Percentiles rank a stretch among this genome's conserved stretches.
phyloP scores from a whole-genome alignment of 2,888 invertebrate species.

The Ischnura elegans region DNA sequence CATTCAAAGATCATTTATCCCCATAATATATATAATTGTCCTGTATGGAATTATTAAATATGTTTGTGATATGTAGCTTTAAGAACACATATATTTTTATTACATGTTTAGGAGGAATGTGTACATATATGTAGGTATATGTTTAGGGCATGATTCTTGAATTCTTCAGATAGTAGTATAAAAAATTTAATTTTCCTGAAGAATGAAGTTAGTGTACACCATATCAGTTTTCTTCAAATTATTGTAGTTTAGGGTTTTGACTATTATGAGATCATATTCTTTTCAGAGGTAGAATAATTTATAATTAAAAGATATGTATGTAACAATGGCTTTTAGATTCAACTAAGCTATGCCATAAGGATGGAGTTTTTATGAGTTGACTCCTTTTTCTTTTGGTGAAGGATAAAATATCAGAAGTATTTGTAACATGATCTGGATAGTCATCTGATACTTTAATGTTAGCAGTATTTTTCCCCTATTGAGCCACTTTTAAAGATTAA shows the following conservation, averaged over 20 bases:
- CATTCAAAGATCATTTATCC: slow-evolving; percentile 37
- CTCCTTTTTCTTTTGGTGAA: slow-evolving; percentile 23
- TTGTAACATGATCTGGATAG: slow-evolving; percentile 30
- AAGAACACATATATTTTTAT: slow-evolving; percentile 65
- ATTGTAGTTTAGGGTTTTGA: slow-evolving; percentile 20
- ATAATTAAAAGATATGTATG: slow-evolving; percentile 12
- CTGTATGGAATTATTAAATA: slow-evolving; percentile 49
- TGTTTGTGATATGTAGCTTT: slow-evolving; percentile 67
- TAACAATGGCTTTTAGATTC: slow-evolving; percentile 47
- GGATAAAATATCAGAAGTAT: slow-evolving; percentile 48
- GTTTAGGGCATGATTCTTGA: slow-evolving; percentile 37
- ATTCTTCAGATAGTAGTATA: slow-evolving; percentile 38
- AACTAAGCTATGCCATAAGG: slow-evolving; percentile 4
- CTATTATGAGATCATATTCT: slow-evolving; percentile 32
- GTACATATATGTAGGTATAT: slow-evolving; percentile 33
- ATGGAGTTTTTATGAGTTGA: background rate
- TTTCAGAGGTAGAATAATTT: slow-evolving; percentile 14
- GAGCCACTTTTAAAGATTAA: slow-evolving; percentile 11
- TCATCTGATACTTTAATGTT: slow-evolving; percentile 26
- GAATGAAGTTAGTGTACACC: slow-evolving; percentile 45
- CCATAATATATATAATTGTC: slow-evolving; percentile 19
- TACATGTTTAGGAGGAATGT: slow-evolving; percentile 49
- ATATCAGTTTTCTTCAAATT: slow-evolving; percentile 62
- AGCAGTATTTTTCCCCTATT: slow-evolving; percentile 46
- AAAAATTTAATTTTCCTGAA: slow-evolving; percentile 51